A percentile compares a stretch with the other conserved stretches of the same genome.
These are phyloP conservation scores for Gnathonemus echidnorhynchus DNA, from an alignment of 2,113 vertebrate genomes.

Conservation along the genomic window DNA sequence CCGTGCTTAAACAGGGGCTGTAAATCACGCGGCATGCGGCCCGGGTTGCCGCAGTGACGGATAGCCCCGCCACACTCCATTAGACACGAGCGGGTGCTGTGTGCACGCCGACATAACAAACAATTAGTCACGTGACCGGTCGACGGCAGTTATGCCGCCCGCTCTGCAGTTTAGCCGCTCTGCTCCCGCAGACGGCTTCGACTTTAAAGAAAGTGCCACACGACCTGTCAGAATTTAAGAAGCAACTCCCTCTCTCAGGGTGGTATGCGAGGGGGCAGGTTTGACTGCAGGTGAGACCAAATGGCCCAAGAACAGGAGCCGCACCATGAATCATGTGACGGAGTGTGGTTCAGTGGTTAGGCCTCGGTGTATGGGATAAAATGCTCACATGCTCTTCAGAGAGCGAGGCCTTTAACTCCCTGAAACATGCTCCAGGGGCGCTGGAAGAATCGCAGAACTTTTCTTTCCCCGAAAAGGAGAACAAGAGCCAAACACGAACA, in stretches of 20 bases:
- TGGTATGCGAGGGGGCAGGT: background rate
- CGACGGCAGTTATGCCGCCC: slow-evolving; percentile 34
- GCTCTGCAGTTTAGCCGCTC: background rate
- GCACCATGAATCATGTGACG: background rate
- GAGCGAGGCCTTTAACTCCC: background rate
- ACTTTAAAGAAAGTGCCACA: background rate
- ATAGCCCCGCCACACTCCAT: slow-evolving; percentile 64
- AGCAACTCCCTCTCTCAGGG: background rate
- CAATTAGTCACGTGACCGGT: slow-evolving; percentile 60
- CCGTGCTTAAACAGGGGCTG: slow-evolving; percentile 42
- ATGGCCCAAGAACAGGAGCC: background rate
- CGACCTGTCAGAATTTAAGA: background rate
- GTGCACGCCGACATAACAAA: slow-evolving; percentile 62
- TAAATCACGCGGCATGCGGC: slow-evolving; percentile 59
- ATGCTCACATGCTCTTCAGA: background rate
- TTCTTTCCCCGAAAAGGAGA: background rate
- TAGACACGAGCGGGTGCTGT: slow-evolving; percentile 49
- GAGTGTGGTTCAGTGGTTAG: background rate
- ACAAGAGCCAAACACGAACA: background rate
- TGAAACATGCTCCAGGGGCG: background rate
- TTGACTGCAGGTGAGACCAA: background rate
- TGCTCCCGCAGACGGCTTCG: background rate
- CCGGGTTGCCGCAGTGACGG: slow-evolving; percentile 59
- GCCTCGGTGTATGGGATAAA: background rate
- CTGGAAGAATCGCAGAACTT: background rate